Evolutionary conservation across 2,113 vertebrate species (phyloP).

Genomic region (Oncorhynchus keta): DNA sequence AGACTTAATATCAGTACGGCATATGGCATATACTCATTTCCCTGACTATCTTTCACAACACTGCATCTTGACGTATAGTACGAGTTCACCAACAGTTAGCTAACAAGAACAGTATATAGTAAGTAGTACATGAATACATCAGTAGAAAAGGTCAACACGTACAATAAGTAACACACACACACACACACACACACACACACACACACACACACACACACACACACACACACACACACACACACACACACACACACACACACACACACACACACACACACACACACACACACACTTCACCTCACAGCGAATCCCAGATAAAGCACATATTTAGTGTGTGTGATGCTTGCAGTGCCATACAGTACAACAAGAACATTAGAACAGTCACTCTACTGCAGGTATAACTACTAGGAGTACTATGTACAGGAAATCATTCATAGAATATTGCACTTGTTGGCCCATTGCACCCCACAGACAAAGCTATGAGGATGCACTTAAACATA

Average conservation of each 20-base stretch:
- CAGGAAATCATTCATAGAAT: conserved; percentile 92
- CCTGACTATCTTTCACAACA: conserved; percentile 65
- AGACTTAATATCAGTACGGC: conserved; percentile 43
- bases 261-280: conserved; percentile 14
- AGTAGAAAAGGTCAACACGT: conserved; percentile 68
- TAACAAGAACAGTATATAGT: conserved; percentile 65
- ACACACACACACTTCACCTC: conserved; percentile 7
- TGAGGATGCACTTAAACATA: conserved; percentile 80
- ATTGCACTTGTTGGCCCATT: conserved; percentile 99
- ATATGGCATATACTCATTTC: conserved; percentile 53
- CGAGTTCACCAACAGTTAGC: conserved; percentile 55
- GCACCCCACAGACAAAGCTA: conserved; percentile 79
- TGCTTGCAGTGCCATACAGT: conserved; percentile 36
- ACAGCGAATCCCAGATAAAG: conserved; percentile 37
- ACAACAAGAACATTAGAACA: conserved; percentile 16
- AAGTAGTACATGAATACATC: conserved; percentile 63
- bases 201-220: conserved; percentile 37
- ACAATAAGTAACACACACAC: conserved; percentile 50
- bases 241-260: no score
- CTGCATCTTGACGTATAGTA: conserved; percentile 67
- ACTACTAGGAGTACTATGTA: conserved; percentile 82
- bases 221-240: not conserved
- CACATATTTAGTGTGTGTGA: conserved; percentile 15
- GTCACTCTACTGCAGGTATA: conserved; percentile 54
- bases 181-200: conserved; percentile 1